phyloP scores from a whole-genome alignment of 2,113 vertebrate species.

The Pungitius pungitius region DNA sequence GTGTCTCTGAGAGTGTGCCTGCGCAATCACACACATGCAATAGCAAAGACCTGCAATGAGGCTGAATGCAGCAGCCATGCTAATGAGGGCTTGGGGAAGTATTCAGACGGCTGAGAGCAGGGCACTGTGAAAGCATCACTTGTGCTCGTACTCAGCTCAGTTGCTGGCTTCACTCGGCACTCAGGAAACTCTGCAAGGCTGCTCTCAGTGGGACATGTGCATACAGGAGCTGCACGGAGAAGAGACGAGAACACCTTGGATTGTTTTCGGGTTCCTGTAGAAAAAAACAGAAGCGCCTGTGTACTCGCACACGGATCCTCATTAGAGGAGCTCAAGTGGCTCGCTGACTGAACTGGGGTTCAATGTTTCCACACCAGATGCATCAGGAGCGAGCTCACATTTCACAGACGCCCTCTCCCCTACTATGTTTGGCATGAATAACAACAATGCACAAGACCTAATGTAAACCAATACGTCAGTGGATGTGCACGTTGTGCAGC shows the following conservation, averaged over 20 bases:
- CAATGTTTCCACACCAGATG: neutral
- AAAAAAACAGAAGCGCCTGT: slow-evolving; percentile 27
- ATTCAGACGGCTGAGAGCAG: slow-evolving; percentile 72
- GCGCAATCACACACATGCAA: slow-evolving; percentile 40
- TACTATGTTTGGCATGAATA: neutral
- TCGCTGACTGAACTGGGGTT: neutral
- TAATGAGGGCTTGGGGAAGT: slow-evolving; percentile 78
- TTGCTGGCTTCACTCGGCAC: slow-evolving; percentile 77
- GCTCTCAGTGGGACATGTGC: slow-evolving; percentile 67
- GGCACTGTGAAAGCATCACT: slow-evolving; percentile 80
- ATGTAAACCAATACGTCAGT: neutral
- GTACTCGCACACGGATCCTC: neutral
- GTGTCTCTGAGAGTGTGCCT: neutral
- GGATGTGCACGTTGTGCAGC: slow-evolving; percentile 1
- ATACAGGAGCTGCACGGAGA: slow-evolving; percentile 61
- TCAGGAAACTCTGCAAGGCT: slow-evolving; percentile 73
- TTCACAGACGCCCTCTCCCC: neutral
- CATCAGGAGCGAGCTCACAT: neutral
- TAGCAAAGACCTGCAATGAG: slow-evolving; percentile 69
- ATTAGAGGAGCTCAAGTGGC: neutral
- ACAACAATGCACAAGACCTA: neutral
- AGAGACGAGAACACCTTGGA: slow-evolving; percentile 58
- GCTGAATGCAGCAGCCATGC: slow-evolving; percentile 78
- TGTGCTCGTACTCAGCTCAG: slow-evolving; percentile 80
- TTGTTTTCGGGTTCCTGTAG: slow-evolving; percentile 24